Evolutionary conservation across 2,797 vertebrate species (phyloP).

Genomic region (Micrastur ruficollis): DNA sequence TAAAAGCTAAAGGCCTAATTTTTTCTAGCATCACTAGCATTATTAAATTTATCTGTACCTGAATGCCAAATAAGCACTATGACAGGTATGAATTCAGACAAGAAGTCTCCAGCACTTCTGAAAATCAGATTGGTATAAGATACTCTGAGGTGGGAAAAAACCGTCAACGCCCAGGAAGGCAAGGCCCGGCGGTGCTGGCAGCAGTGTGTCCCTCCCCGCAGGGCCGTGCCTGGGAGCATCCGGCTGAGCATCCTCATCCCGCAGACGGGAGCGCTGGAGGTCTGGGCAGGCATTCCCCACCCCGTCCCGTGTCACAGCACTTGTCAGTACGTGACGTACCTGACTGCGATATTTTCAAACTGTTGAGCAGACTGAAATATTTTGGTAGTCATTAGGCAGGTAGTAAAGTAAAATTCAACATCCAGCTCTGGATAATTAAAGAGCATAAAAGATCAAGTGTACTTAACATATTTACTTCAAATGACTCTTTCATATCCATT

Average conservation of each 20-base stretch:
- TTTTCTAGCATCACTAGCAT: not conserved
- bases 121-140: no score
- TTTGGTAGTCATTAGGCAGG: no score
- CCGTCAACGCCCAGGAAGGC: fast-evolving
- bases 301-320: not conserved
- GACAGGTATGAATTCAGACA: not conserved
- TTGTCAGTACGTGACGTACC: fast-evolving
- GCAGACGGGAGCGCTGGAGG: not conserved
- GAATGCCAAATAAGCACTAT: not conserved
- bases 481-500: not conserved
- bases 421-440: not conserved
- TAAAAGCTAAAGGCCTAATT: not conserved
- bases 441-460: not conserved
- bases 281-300: not conserved
- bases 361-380: no score
- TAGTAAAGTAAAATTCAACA: not conserved
- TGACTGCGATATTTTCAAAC: fast-evolving
- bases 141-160: fast-evolving
- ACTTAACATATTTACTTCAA: not conserved
- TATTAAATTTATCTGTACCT: not conserved
- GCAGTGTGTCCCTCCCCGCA: not conserved
- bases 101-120: not conserved
- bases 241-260: not conserved
- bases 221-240: not conserved
- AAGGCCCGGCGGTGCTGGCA: fast-evolving